Percentiles rank a stretch among this genome's conserved stretches.
These are phyloP conservation scores for Bradypodion ventrale DNA, from an alignment of 2,797 vertebrate species.

Conservation along the genomic window DNA sequence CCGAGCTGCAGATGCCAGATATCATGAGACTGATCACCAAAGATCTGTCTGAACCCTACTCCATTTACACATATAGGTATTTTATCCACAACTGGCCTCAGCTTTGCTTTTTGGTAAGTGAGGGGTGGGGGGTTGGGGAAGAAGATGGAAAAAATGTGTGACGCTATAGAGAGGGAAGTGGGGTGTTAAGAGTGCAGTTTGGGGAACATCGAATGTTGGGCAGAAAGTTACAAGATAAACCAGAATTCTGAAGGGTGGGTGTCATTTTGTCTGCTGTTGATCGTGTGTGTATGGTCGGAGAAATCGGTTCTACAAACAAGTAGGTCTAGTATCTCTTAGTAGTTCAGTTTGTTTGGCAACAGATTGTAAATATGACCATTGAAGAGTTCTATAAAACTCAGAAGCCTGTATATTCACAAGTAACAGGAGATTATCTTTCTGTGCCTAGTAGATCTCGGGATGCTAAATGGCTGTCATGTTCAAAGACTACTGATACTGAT, in stretches of 20 bases:
- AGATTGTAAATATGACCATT: neutral
- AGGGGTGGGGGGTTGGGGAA: conserved; percentile 15
- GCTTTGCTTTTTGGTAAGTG: conserved; percentile 99
- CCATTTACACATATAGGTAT: conserved; percentile 99
- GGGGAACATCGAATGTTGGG: neutral
- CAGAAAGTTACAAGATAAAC: neutral
- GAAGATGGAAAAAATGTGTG: neutral
- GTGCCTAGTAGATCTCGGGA: neutral
- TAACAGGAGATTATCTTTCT: neutral
- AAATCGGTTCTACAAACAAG: neutral
- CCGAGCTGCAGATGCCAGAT: conserved; percentile 98
- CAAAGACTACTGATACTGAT: neutral
- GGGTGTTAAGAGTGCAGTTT: too few relatives aligned
- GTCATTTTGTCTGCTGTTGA: too few relatives aligned
- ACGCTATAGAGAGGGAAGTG: neutral
- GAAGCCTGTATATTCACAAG: neutral
- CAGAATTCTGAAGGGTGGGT: neutral
- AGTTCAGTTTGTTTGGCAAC: neutral
- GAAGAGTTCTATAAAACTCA: neutral
- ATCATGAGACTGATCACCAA: conserved; percentile 99
- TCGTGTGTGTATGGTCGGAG: neutral
- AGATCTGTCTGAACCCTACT: conserved; percentile 99
- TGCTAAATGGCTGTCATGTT: neutral
- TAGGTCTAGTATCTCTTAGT: neutral
- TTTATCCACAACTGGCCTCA: conserved; percentile 99